Conservation (phyloP, 2,888 invertebrate species). For the Agrotis ipsilon region DNA sequence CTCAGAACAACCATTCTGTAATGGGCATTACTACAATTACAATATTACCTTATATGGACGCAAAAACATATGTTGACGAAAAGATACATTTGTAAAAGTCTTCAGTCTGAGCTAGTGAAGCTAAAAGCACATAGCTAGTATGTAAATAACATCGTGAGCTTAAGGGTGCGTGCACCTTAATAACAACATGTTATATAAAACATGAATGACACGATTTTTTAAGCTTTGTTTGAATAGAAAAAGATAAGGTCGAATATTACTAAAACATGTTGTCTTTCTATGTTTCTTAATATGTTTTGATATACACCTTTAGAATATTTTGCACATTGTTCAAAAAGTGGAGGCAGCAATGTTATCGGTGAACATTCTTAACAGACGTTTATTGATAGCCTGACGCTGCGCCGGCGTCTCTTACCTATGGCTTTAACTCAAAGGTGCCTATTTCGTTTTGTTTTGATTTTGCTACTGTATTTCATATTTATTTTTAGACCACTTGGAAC, state of each 20-base stretch:
- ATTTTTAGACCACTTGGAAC: neutral
- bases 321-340: slow-evolving; percentile 16
- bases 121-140: neutral
- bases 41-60: neutral
- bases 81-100: neutral
- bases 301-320: slow-evolving; percentile 40
- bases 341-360: slow-evolving; percentile 26
- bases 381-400: slow-evolving; percentile 38
- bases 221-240: too few species aligned
- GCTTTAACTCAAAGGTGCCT: slow-evolving; percentile 9
- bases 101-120: neutral
- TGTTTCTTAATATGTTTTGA: too few species aligned
- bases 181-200: too few species aligned
- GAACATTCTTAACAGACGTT: slow-evolving; percentile 50
- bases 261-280: too few species aligned
- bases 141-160: neutral
- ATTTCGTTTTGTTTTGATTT: neutral
- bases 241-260: too few species aligned
- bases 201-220: too few species aligned
- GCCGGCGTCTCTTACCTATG: neutral
- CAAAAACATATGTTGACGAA: neutral
- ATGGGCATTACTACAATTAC: neutral
- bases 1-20: neutral
- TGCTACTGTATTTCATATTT: slow-evolving; percentile 9
- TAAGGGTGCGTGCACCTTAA: slow-evolving; percentile 7